Evolutionary conservation across 2,888 invertebrate species (phyloP).

Genomic region (Liopterus haemorrhoidalis): DNA sequence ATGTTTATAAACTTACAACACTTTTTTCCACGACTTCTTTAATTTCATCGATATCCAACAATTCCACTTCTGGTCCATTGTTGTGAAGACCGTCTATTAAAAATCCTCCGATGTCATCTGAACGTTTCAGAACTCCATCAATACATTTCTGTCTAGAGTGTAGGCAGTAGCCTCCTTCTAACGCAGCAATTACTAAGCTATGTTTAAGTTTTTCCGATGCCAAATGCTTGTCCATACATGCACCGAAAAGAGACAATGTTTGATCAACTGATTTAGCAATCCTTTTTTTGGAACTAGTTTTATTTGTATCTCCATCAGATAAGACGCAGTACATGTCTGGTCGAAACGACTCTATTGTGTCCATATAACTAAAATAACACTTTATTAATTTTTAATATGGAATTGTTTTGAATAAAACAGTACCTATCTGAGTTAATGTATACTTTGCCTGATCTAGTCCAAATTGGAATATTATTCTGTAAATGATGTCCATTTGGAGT

Average conservation of each 20-base stretch:
- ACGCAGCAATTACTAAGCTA: conserved; percentile 56
- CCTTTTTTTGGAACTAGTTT: conserved; percentile 63
- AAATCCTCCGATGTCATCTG: conserved; percentile 60
- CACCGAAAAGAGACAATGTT: conserved; percentile 60
- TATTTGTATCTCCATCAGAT: conserved; percentile 70
- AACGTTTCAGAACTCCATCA: conserved; percentile 52
- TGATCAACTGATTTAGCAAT: conserved; percentile 64
- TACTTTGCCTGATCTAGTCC: conserved; percentile 72
- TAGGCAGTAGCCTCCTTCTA: conserved; percentile 70
- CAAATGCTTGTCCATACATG: conserved; percentile 61
- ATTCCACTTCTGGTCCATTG: conserved; percentile 58
- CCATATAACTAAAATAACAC: conserved; percentile 60
- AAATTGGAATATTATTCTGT: conserved; percentile 64
- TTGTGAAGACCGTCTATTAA: conserved; percentile 77
- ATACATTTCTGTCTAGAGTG: conserved; percentile 60
- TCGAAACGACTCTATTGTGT: conserved; percentile 66
- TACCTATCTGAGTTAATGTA: conserved; percentile 57
- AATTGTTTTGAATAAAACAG: conserved; percentile 10
- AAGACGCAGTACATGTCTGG: conserved; percentile 79
- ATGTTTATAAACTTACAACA: conserved; percentile 48
- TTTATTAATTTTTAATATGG: conserved; percentile 25
- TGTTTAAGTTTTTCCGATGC: conserved; percentile 51
- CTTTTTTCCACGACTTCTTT: conserved; percentile 58
- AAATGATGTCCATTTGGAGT: conserved; percentile 69
- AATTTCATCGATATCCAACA: conserved; percentile 50